Base-by-base conservation (phyloP, 2,888 invertebrate species). In the Lepeophtheirus nordmannii region DNA sequence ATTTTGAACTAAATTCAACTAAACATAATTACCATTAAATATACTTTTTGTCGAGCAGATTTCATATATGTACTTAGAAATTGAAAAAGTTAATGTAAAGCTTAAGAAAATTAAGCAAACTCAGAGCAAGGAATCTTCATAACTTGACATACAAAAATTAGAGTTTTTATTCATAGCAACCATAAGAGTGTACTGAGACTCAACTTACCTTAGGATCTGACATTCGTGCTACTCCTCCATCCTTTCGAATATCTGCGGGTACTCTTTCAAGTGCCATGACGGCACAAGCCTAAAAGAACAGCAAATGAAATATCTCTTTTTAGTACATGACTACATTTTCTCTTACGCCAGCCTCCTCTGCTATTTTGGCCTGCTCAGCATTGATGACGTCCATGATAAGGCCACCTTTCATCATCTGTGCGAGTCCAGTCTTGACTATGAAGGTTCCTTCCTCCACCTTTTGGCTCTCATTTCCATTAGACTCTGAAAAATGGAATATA, bases 221-320 rank as follows among this genome's bases (percentile, higher is more conserved):
- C 67, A 67, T 67, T 17, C 67, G 23, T 9, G 67, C 40, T 23
- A 67, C 57, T 10, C 67, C 67, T 1, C 67, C 67, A 62, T 67
- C 67, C 10, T 17, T 12, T 14, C 65, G 23, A 40, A 65, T 65
- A 30, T 65, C 65, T 8, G 65, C 65, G 8, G 65, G 65, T 10
- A 65, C 65, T 22, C 65, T 9, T 53, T 65, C 65, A n/a, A 65
- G 30, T 1, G 65, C 65, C 65, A 65, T 65, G 40, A 65, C 65
- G 38, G 65, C 65, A 40, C 41, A 40, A 9, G 65, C 63, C 60
- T 60, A 60, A 1, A 60, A 60, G 1, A 12, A 12, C 9, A n/a
- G 7, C 11, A 22, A 22, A 30, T 5, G 2, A 30, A 30, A 53
- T 5, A 53, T 17, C 1, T 5, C 8, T 53, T 5, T 53, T 5